Evolutionary conservation across 1,140 invertebrate species (phyloP).

Genomic region (Heliconius himera): DNA sequence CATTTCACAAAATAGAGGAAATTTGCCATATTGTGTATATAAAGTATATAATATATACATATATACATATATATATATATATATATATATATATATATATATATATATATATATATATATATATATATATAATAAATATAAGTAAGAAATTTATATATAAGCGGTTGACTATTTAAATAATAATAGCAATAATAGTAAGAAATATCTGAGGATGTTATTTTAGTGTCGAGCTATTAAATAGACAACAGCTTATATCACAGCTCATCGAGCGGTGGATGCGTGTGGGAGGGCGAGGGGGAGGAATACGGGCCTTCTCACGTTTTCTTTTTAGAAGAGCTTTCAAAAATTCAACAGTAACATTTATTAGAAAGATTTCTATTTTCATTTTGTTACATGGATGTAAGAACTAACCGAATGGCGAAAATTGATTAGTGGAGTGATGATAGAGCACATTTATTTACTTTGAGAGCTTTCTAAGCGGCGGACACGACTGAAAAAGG

Average conservation of each 20-base stretch:
- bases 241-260: neutral
- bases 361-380: no score
- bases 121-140: neutral
- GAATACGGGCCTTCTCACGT: neutral
- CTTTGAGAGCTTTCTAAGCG: no score
- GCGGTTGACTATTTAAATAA: neutral
- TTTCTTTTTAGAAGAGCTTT: no score
- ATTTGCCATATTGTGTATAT: neutral
- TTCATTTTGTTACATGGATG: no score
- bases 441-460: no score
- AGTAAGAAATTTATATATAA: neutral
- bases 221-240: neutral
- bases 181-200: neutral
- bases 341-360: no score
- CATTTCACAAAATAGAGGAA: neutral
- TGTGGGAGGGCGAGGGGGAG: neutral
- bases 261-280: slow-evolving; percentile 1
- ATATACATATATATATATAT: no score
- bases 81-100: no score
- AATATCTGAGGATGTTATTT: neutral
- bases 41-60: no score
- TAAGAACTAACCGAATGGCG: no score
- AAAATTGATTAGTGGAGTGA: no score
- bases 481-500: no score
- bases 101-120: neutral